Conservation (phyloP, 2,888 invertebrate species). For the Smittia sp. region DNA sequence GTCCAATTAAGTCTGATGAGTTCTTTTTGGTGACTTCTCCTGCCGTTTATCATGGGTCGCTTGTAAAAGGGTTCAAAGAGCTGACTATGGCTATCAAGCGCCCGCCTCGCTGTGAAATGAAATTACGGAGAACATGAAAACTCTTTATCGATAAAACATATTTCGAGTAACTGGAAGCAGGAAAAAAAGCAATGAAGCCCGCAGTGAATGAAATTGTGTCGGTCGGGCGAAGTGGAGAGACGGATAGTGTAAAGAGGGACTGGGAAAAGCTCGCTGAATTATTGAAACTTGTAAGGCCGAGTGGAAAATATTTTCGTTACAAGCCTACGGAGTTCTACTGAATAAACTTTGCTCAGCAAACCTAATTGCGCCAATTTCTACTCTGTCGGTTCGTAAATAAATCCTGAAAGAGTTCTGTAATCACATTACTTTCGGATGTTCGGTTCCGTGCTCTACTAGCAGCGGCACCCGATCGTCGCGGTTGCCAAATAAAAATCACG, state of each 20-base stretch:
- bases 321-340: too few relatives aligned
- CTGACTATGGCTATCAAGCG: too few relatives aligned
- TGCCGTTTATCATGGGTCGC: neutral
- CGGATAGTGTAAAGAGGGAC: too few relatives aligned
- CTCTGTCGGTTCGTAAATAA: neutral
- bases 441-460: neutral
- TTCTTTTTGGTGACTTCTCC: too few relatives aligned
- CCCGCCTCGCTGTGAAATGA: too few relatives aligned
- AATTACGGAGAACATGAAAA: too few relatives aligned
- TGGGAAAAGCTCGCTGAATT: neutral
- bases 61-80: neutral
- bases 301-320: too few relatives aligned
- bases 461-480: neutral
- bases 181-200: too few relatives aligned
- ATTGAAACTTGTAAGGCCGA: neutral
- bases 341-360: too few relatives aligned
- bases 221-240: too few relatives aligned
- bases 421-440: neutral
- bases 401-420: neutral
- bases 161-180: neutral
- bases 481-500: neutral
- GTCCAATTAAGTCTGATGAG: neutral
- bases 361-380: too few relatives aligned
- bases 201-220: too few relatives aligned
- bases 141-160: conserved; percentile 26